Evolutionary conservation across 1,140 invertebrate species (phyloP).

Genomic region (Pararge aegeria): DNA sequence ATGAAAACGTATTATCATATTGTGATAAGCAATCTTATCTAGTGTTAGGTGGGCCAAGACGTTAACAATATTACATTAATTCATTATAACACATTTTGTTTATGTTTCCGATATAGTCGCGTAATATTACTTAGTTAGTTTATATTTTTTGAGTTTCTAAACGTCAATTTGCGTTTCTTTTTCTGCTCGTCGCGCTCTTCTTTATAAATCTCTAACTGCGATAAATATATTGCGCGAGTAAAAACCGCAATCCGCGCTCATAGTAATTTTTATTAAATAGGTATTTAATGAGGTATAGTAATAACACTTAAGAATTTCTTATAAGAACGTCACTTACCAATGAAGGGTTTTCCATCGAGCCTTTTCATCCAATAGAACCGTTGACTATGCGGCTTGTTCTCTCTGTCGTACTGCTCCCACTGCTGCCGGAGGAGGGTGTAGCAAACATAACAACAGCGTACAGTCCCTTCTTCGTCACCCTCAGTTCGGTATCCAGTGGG

Average conservation of each 20-base stretch:
- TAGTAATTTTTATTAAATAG: too few relatives aligned
- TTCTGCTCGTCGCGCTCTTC: too few relatives aligned
- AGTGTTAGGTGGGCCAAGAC: neutral
- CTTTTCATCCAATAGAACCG: conserved; percentile 96
- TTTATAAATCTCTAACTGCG: too few relatives aligned
- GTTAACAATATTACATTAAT: neutral
- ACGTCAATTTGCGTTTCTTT: too few relatives aligned
- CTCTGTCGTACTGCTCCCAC: conserved; percentile 93
- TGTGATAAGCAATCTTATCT: conserved; percentile 2
- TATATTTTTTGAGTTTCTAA: too few relatives aligned
- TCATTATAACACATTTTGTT: neutral
- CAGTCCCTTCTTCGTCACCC: conserved; percentile 74
- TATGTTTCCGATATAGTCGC: neutral
- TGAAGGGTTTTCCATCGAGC: conserved; percentile 92
- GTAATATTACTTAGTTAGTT: neutral
- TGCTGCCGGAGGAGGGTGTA: conserved; percentile 92
- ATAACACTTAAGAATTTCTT: neutral
- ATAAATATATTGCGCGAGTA: too few relatives aligned
- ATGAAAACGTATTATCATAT: conserved; percentile 1
- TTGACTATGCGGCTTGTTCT: conserved; percentile 90
- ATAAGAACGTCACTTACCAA: too few relatives aligned
- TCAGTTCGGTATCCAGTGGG: conserved; percentile 85
- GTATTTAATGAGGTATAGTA: neutral
- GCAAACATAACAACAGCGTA: conserved; percentile 88
- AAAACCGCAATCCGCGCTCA: too few relatives aligned